Base-by-base conservation (phyloP, 2,797 vertebrate species). In the Argya squamiceps region DNA sequence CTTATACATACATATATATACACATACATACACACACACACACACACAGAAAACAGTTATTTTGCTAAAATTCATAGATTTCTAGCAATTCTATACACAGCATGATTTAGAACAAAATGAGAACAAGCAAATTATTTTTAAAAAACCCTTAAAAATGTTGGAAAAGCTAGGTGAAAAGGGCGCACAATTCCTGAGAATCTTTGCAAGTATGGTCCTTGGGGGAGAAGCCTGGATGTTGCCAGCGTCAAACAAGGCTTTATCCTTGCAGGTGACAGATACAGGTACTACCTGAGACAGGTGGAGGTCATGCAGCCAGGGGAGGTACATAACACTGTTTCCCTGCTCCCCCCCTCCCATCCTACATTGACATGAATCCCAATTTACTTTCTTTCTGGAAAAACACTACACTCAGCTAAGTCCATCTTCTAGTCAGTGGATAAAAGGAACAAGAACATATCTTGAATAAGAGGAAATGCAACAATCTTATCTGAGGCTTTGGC, bases 271-370 rank as follows among this genome's bases (percentile, higher is more conserved):
- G 12, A 81, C 62, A 9, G 15, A 43, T 55, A 23, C 34, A 58
- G 26, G 13, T 53, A 27, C 20, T 26, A 24, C 11, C 12, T 2
- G 3, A 71, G 32, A 53, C 5, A 32, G 36, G 15, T 15, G 7
- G 26, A 83, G 7, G 5, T 44, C 11, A 2, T 32, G 6, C 15
- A 46, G 11, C 14, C 18, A 15, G 34, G 9, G 4, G 5, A 69
- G 10, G 8, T 26, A 19, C 8, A 55, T 30, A 43, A 55, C 20
- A 47, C 4, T 21, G 27, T 64, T 14, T 16, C 17, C 14, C 6
- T 32, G 5, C 10, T 23, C 10, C 8, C 1, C 10, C 36, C 16
- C 49, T 47, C 14, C 8, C 0, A 1, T 69, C 15, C 52, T 44
- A 19, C 2, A 1, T 13, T 6, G 21, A 10, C 37, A 53, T 37